Base-by-base conservation (phyloP, 2,797 vertebrate species). In the Myotis daubentonii region DNA sequence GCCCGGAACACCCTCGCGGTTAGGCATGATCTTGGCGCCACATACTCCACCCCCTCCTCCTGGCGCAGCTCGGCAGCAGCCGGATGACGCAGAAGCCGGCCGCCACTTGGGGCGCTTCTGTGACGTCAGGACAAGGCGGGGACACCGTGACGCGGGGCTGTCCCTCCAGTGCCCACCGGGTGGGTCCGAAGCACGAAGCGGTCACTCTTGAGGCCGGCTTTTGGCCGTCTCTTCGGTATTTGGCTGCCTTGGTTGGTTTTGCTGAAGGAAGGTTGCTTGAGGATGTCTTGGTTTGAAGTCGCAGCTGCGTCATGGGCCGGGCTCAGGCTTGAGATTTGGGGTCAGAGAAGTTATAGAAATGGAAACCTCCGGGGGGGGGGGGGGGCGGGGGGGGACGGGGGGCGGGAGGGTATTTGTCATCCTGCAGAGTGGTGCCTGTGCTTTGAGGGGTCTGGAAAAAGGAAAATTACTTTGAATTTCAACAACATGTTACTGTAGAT, bases 81-180 rank as follows among this genome's bases (percentile, higher is more conserved):
- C 30, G 0, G 68, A 75, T 94, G 92, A 95, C 93, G 80, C 53
- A 3, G 0, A 1, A 9, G 12, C 4, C 5, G 5, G 0, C 44
- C 0, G 51, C 65, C 19, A 25, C 91, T 82, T 84, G 44, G 41
- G 93, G 86, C 79, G 92, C 96, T 2, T 4, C 1, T 1, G 38
- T 87, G 93, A 89, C 44, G 91, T 84, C 53, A 36, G 2, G 28
- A 6, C 1, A 5, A n/a, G 87, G 55, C 1, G 71, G 0, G 6
- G 10, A 6, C 11, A 0, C 0, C 0, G 3, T 1, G 38, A 44
- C 0, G 0, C 2, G 0, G 0, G 1, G 22, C 15, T 16, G 0
- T 1, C 0, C 0, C 0, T 11, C 1, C 0, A 2, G 7, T 0
- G 5, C 44, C 0, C 1, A 5, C 6, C 0, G 0, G 2, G 1